Percentiles rank a stretch among this genome's conserved stretches.
Evolutionary conservation across 2,113 vertebrate genomes (phyloP).

Genomic region (Odobenus rosmarus): DNA sequence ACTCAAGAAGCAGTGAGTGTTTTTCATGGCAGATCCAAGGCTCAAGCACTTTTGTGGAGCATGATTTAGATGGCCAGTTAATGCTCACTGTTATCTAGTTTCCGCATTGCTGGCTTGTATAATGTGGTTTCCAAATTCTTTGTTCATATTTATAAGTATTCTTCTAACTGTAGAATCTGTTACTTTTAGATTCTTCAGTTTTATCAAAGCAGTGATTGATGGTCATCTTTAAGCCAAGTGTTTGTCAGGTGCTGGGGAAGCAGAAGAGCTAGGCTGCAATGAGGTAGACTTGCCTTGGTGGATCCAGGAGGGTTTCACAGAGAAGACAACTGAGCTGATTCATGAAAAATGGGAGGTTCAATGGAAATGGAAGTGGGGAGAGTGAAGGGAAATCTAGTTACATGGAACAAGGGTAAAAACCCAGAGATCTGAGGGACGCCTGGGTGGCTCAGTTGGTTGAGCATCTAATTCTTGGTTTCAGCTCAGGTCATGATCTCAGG

Average conservation of each 20-base stretch:
- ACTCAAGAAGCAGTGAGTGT: background rate
- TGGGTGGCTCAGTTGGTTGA: background rate
- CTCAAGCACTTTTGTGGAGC: background rate
- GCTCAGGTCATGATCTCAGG: background rate
- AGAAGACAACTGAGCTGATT: background rate
- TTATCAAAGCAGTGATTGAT: background rate
- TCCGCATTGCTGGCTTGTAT: background rate
- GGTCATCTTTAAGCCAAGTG: background rate
- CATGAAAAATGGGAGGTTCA: background rate
- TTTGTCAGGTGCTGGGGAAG: background rate
- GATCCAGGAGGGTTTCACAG: background rate
- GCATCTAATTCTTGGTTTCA: background rate
- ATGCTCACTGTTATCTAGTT: background rate
- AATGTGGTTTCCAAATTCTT: background rate
- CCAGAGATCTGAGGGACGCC: background rate
- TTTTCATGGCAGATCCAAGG: background rate
- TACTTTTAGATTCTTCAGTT: background rate
- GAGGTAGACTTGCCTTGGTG: background rate
- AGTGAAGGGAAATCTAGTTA: background rate
- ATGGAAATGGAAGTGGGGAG: background rate
- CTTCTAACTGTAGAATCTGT: background rate
- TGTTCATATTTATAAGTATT: background rate
- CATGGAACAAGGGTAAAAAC: background rate
- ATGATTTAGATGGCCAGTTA: too few relatives aligned
- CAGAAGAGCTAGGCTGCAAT: rapidly evolving